These are phyloP conservation scores for Sebastes vulpes DNA, from an alignment of 2,797 vertebrate genomes.

Conservation along the genomic window DNA sequence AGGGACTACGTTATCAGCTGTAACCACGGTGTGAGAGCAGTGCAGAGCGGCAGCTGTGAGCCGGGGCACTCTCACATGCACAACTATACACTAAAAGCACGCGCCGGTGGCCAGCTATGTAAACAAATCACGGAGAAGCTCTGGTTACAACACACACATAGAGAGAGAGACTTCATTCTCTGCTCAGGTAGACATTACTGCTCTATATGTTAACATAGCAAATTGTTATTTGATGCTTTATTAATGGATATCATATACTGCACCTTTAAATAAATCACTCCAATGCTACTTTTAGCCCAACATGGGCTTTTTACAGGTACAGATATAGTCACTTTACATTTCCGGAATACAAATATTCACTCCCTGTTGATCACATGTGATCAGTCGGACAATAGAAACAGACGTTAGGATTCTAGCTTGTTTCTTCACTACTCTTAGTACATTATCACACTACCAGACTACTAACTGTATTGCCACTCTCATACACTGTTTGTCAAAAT, in stretches of 20 bases:
- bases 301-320: neutral
- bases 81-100: no score
- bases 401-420: neutral
- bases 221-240: neutral
- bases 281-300: neutral
- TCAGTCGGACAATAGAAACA: neutral
- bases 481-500: neutral
- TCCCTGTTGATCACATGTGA: neutral
- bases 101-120: no score
- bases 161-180: no score
- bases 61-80: no score
- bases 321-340: neutral
- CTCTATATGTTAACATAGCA: accelerated
- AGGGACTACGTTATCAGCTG: no score
- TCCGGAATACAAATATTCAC: neutral
- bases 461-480: neutral
- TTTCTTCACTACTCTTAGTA: neutral
- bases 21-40: no score
- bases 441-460: neutral
- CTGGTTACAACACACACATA: no score
- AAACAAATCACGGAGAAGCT: no score
- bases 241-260: no score
- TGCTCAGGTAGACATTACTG: no score
- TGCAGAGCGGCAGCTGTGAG: no score
- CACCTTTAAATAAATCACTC: no score